phyloP scores from a whole-genome alignment of 2,888 invertebrate genomes.

The Dexiosoma caninum region DNA sequence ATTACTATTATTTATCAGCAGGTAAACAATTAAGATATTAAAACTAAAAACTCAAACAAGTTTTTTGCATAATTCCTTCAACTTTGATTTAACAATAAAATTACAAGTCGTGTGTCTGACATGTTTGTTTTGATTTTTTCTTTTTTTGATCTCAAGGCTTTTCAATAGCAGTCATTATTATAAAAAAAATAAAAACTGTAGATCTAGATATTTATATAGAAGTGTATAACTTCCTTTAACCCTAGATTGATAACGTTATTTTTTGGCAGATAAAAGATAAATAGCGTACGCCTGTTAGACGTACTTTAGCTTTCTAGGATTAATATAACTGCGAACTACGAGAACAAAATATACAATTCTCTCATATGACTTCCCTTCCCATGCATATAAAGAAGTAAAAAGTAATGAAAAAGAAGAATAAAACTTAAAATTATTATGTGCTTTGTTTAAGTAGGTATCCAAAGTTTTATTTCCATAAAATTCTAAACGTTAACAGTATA shows the following conservation, averaged over 20 bases:
- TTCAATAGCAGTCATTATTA: background rate
- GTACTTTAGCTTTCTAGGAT: no score
- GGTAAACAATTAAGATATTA: background rate
- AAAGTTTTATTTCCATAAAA: conserved; percentile 6
- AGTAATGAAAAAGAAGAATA: background rate
- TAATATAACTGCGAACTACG: no score
- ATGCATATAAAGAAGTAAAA: background rate
- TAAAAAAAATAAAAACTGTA: background rate
- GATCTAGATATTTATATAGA: background rate
- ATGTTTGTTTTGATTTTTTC: background rate
- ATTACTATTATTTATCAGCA: background rate
- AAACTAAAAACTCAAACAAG: conserved; percentile 46
- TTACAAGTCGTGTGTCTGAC: background rate
- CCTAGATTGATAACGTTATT: background rate
- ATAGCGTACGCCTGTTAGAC: no score
- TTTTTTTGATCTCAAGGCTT: background rate
- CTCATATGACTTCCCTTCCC: conserved; percentile 10
- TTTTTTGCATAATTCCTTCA: background rate
- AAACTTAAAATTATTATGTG: background rate
- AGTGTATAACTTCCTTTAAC: conserved; percentile 16
- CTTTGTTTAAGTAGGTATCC: background rate
- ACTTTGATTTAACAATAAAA: background rate
- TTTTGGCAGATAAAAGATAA: no score
- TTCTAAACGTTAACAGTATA: background rate
- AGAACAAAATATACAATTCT: background rate